Evolutionary conservation across 1,140 invertebrate species (phyloP).

Genomic region (Sitobion miscanthi): DNA sequence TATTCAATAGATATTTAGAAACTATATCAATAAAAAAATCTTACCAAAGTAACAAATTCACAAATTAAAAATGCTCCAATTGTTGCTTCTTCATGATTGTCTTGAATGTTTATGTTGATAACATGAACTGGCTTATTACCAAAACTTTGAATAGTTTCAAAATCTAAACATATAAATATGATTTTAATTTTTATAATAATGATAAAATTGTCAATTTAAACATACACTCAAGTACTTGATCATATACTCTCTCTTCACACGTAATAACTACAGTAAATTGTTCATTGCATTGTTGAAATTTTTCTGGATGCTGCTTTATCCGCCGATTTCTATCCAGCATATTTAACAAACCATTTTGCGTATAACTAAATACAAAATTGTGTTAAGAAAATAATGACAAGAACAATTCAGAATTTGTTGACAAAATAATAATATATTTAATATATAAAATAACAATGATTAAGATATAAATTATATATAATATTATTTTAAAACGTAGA

Average conservation of each 20-base stretch:
- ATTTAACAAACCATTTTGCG: slow-evolving; percentile 97
- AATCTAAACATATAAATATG: slow-evolving; percentile 61
- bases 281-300: slow-evolving; percentile 89
- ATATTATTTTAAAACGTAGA: too few relatives aligned
- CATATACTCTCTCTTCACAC: slow-evolving; percentile 98
- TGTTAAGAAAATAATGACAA: slow-evolving; percentile 40
- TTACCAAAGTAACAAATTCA: slow-evolving; percentile 89
- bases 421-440: background rate
- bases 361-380: slow-evolving; percentile 75
- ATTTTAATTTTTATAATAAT: background rate
- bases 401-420: background rate
- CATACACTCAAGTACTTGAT: slow-evolving; percentile 77
- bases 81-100: slow-evolving; percentile 99
- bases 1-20: background rate
- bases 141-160: slow-evolving; percentile 65
- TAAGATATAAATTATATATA: too few relatives aligned
- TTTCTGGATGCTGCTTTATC: slow-evolving; percentile 93
- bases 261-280: slow-evolving; percentile 97
- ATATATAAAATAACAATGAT: background rate
- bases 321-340: slow-evolving; percentile 97
- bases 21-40: slow-evolving; percentile 56
- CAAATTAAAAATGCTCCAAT: slow-evolving; percentile 98
- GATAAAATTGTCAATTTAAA: background rate
- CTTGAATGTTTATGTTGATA: slow-evolving; percentile 98
- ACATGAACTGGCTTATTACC: slow-evolving; percentile 91